phyloP scores from a whole-genome alignment of 1,140 invertebrate genomes.

The Drosophila ogumai region DNA sequence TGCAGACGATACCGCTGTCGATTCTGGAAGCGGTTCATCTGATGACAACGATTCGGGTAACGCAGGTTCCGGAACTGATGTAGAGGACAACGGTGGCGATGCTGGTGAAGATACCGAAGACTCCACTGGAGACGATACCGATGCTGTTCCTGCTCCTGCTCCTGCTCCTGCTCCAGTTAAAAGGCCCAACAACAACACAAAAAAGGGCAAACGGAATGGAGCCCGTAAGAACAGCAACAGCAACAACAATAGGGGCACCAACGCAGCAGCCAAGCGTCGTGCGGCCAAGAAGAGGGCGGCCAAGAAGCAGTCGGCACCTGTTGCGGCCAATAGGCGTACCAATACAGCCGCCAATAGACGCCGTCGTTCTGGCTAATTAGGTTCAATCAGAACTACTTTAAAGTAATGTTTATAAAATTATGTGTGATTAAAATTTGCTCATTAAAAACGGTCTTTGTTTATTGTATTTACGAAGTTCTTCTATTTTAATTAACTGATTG shows the following conservation, averaged over 20 bases:
- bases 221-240: not conserved
- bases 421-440: not conserved
- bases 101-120: not conserved
- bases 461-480: not conserved
- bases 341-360: not conserved
- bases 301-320: constrained; percentile 25
- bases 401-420: not conserved
- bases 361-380: constrained; percentile 12
- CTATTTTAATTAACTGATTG: not conserved
- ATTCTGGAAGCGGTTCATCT: not conserved
- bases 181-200: not conserved
- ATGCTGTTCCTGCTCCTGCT: not conserved
- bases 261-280: not conserved
- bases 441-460: not conserved
- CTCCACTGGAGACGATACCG: not conserved
- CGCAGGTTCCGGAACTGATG: not conserved
- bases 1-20: not conserved
- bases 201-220: not conserved
- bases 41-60: not conserved
- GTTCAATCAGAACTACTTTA: not conserved
- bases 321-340: constrained; percentile 12
- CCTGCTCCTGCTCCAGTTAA: not conserved
- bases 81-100: too few species aligned
- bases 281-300: constrained; percentile 1
- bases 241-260: constrained; percentile 6